These are phyloP conservation scores for Cryptoprocta ferox DNA, from an alignment of 2,797 vertebrate genomes.

Conservation along the genomic window DNA sequence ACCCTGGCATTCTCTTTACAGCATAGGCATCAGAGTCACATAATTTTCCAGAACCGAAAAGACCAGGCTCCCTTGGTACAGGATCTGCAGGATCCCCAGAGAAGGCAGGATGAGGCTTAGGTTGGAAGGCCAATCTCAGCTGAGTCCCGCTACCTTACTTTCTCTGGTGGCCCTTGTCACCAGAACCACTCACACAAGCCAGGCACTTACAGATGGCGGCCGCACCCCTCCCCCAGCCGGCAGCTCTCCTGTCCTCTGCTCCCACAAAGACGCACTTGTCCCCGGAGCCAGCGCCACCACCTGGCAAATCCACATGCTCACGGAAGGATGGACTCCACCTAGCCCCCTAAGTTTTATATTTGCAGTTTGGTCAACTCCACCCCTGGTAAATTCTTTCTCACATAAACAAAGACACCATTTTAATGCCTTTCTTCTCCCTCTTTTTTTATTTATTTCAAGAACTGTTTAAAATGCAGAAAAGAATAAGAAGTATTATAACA, in stretches of 20 bases:
- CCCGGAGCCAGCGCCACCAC: neutral
- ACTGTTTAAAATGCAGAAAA: slow-evolving; percentile 48
- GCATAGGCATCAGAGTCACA: neutral
- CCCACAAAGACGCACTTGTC: neutral
- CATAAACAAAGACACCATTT: neutral
- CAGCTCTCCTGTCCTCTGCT: neutral
- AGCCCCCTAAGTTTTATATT: neutral
- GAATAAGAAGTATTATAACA: slow-evolving; percentile 18
- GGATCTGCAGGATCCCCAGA: neutral
- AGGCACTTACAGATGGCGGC: rapidly evolving
- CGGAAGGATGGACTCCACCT: neutral
- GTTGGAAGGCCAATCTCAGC: rapidly evolving
- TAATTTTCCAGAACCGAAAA: neutral
- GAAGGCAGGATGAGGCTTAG: neutral
- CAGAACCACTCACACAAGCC: neutral
- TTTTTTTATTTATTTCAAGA: slow-evolving; percentile 37
- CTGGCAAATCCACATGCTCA: neutral
- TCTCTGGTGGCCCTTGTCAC: neutral
- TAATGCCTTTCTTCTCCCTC: slow-evolving; percentile 18
- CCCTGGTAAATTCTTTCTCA: slow-evolving; percentile 3
- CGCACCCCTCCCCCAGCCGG: rapidly evolving
- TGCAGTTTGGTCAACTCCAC: neutral
- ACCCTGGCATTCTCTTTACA: neutral
- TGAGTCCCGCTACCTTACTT: neutral
- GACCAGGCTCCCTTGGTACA: neutral